These are phyloP conservation scores for Agonopterix alstromeriana DNA, from an alignment of 2,888 invertebrate genomes.

Conservation along the genomic window DNA sequence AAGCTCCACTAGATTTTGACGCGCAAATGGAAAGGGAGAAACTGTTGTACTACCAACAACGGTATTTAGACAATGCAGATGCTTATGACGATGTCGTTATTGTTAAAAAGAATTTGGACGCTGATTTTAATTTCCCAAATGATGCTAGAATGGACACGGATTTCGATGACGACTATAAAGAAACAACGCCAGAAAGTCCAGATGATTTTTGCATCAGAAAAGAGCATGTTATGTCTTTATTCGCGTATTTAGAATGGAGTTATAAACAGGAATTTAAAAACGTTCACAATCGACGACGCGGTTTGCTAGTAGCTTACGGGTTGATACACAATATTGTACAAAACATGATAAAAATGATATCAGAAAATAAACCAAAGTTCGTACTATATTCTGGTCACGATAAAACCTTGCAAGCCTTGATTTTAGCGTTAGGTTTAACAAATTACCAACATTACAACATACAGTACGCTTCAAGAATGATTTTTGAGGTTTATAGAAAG, in stretches of 20 bases:
- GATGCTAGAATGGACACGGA: slow-evolving; percentile 62
- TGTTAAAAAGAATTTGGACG: slow-evolving; percentile 69
- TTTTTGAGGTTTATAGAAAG: slow-evolving; percentile 91
- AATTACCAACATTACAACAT: slow-evolving; percentile 81
- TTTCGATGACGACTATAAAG: slow-evolving; percentile 64
- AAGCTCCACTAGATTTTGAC: slow-evolving; percentile 61
- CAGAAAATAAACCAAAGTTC: slow-evolving; percentile 83
- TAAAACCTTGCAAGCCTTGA: slow-evolving; percentile 90
- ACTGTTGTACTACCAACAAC: slow-evolving; percentile 63
- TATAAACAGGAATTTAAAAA: slow-evolving; percentile 79
- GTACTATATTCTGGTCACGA: slow-evolving; percentile 95
- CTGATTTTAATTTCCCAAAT: slow-evolving; percentile 70
- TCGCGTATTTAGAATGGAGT: slow-evolving; percentile 90
- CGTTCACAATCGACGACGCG: slow-evolving; percentile 78
- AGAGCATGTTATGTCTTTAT: slow-evolving; percentile 85
- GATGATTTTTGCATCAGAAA: slow-evolving; percentile 79
- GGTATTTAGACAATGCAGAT: slow-evolving; percentile 61
- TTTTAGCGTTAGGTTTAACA: slow-evolving; percentile 85
- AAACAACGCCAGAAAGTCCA: slow-evolving; percentile 50
- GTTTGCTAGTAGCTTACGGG: slow-evolving; percentile 87
- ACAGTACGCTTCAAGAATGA: slow-evolving; percentile 90
- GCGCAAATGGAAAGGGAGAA: slow-evolving; percentile 73
- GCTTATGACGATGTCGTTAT: slow-evolving; percentile 67
- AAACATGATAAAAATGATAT: slow-evolving; percentile 88
- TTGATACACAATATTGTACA: slow-evolving; percentile 87